Percentiles rank a stretch among this genome's conserved stretches.
Conservation (phyloP, 2,888 invertebrate genomes). For the Trisateles emortualis region DNA sequence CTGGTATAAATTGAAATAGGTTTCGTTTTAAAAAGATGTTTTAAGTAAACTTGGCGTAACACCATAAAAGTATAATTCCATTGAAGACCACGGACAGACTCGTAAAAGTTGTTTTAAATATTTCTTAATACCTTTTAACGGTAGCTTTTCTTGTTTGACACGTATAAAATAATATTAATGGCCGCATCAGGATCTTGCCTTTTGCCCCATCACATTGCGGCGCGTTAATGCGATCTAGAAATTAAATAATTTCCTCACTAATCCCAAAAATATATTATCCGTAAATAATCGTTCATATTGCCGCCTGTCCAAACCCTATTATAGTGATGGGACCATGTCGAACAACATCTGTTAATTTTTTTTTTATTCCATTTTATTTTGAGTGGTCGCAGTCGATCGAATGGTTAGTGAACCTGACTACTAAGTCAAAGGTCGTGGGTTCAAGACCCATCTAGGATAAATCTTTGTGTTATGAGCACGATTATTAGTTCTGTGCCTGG, state of each 20-base stretch:
- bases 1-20: slow-evolving; percentile 43
- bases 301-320: slow-evolving; percentile 75
- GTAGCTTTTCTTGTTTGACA: slow-evolving; percentile 54
- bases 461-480: too few relatives aligned
- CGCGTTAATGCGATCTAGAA: slow-evolving; percentile 64
- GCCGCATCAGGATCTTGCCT: slow-evolving; percentile 38
- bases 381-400: neutral
- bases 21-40: slow-evolving; percentile 36
- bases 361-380: neutral
- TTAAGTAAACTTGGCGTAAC: slow-evolving; percentile 44
- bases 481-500: too few relatives aligned
- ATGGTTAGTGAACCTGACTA: too few relatives aligned
- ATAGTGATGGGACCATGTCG: slow-evolving; percentile 52
- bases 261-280: slow-evolving; percentile 82
- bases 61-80: slow-evolving; percentile 47
- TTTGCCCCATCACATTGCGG: slow-evolving; percentile 40
- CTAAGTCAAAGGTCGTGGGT: too few relatives aligned
- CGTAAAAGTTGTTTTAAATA: slow-evolving; percentile 45
- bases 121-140: slow-evolving; percentile 46
- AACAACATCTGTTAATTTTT: neutral
- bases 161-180: slow-evolving; percentile 64
- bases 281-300: slow-evolving; percentile 78
- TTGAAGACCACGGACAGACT: slow-evolving; percentile 37
- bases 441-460: too few relatives aligned
- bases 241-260: slow-evolving; percentile 83